Conservation (phyloP, 2,888 invertebrate genomes). For the Calephelis perditalis region DNA sequence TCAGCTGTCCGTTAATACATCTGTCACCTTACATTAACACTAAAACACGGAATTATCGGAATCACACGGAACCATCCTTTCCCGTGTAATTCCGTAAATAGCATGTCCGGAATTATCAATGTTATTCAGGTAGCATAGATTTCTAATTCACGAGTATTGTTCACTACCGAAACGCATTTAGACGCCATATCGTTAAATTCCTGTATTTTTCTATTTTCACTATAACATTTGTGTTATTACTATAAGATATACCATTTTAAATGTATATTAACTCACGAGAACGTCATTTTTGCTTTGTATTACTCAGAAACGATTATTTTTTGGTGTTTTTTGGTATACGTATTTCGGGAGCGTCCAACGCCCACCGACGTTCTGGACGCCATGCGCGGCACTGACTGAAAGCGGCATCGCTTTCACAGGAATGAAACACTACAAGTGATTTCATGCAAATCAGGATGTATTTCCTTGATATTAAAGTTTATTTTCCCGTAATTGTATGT, state of each 20-base stretch:
- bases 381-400: slow-evolving; percentile 69
- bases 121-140: slow-evolving; percentile 6
- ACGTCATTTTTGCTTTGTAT: slow-evolving; percentile 1
- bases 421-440: slow-evolving; percentile 3
- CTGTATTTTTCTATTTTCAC: not conserved
- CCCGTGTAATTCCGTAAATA: not conserved
- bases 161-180: slow-evolving; percentile 2
- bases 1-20: too few relatives aligned
- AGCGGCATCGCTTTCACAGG: slow-evolving; percentile 28
- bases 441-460: slow-evolving; percentile 3
- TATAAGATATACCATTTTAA: not conserved
- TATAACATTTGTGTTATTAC: not conserved
- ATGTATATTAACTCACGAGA: not conserved
- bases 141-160: slow-evolving; percentile 5
- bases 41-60: not conserved
- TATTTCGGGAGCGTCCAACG: slow-evolving; percentile 54
- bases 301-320: slow-evolving; percentile 13
- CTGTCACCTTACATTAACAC: too few relatives aligned
- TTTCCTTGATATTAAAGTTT: slow-evolving; percentile 18
- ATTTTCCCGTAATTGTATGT: slow-evolving; percentile 30
- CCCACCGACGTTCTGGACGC: slow-evolving; percentile 69
- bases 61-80: not conserved
- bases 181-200: slow-evolving; percentile 9
- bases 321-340: slow-evolving; percentile 34
- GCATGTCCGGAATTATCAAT: not conserved